phyloP scores from a whole-genome alignment of 2,113 vertebrate species.

The Athene noctua region DNA sequence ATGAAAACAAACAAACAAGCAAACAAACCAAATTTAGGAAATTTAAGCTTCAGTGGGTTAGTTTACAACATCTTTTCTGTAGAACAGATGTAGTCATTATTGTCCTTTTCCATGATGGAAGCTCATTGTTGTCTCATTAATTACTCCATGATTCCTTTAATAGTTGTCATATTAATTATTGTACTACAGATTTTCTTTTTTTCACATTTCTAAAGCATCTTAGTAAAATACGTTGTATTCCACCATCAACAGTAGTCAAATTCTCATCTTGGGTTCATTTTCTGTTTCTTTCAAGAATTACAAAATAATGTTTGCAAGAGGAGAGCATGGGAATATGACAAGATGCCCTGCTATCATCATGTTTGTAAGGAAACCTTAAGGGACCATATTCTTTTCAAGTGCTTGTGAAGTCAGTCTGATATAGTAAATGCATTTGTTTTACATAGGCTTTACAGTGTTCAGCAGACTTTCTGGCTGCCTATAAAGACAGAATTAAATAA shows the following conservation, averaged over 20 bases:
- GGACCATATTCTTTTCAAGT: not conserved
- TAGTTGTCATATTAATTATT: not conserved
- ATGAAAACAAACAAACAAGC: not conserved
- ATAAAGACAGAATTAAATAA: not conserved
- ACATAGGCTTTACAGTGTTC: not conserved
- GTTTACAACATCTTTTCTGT: not conserved
- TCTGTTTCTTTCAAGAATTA: not conserved
- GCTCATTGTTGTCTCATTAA: not conserved
- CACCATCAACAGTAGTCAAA: not conserved
- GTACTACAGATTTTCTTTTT: not conserved
- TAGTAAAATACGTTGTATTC: not conserved
- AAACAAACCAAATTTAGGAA: not conserved
- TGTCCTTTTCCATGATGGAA: not conserved
- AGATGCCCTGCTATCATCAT: not conserved
- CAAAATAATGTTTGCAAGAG: not conserved
- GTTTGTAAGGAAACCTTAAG: not conserved
- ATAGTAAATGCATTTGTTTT: not conserved
- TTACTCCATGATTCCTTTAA: not conserved
- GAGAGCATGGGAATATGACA: not conserved
- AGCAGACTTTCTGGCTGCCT: not conserved
- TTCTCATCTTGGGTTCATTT: not conserved
- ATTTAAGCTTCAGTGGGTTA: not conserved
- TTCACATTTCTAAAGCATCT: not conserved
- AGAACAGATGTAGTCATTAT: not conserved
- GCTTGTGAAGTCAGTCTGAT: not conserved